These are phyloP conservation scores for Gobionotothen gibberifrons DNA, from an alignment of 2,797 vertebrate species.

Conservation along the genomic window DNA sequence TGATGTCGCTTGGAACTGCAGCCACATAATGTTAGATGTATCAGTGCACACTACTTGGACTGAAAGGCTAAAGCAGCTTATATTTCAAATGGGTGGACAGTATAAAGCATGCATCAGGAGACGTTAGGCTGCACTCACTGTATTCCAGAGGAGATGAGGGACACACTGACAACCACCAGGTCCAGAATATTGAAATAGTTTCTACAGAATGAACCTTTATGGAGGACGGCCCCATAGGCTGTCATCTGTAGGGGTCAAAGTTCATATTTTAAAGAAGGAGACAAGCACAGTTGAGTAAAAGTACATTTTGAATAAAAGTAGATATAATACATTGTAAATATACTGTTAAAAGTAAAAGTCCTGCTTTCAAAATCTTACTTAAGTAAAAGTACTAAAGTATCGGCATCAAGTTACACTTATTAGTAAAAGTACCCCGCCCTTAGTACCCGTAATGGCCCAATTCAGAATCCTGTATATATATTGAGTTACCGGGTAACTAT, in stretches of 20 bases:
- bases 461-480: too few species aligned
- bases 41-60: neutral
- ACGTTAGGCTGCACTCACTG: conserved; percentile 88
- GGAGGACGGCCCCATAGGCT: conserved; percentile 96
- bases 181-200: conserved; percentile 99
- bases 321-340: too few species aligned
- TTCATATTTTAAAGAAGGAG: conserved; percentile 23
- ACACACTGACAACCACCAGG: conserved; percentile 98
- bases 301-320: too few species aligned
- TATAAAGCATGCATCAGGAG: conserved; percentile 23
- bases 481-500: too few species aligned
- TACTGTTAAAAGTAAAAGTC: too few species aligned
- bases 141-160: conserved; percentile 99
- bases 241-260: conserved; percentile 89
- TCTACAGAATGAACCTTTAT: conserved; percentile 98
- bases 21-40: neutral
- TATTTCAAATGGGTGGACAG: neutral
- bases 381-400: too few species aligned
- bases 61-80: neutral
- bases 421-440: too few species aligned
- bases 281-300: neutral
- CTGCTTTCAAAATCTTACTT: too few species aligned
- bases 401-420: too few species aligned
- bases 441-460: too few species aligned
- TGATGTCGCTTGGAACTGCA: neutral